Percentiles rank a stretch among this genome's conserved stretches.
These are phyloP conservation scores for Chymomyza costata DNA, from an alignment of 1,140 invertebrate genomes.

Conservation along the genomic window DNA sequence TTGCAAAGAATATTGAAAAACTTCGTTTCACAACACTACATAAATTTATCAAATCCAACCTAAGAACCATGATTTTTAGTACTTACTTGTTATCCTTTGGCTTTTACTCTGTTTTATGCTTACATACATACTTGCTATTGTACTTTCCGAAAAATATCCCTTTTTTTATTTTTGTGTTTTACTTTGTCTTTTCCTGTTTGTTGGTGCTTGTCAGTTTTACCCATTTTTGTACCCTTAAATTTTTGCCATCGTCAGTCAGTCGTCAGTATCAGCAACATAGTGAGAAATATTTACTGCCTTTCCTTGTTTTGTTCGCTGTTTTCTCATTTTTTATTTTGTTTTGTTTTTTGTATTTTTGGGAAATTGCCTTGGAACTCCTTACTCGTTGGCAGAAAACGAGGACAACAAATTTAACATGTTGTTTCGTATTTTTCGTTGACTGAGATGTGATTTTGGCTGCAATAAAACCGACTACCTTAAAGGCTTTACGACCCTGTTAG, in stretches of 20 bases:
- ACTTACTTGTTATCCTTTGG: no score
- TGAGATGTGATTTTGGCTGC: conserved; percentile 60
- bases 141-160: no score
- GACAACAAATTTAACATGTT: conserved; percentile 63
- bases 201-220: no score
- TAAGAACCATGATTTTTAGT: no score
- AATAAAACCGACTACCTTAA: conserved; percentile 70
- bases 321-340: neutral
- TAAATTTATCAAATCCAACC: no score
- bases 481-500: conserved; percentile 52
- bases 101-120: no score
- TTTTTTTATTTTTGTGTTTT: no score
- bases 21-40: no score
- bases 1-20: no score
- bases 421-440: conserved; percentile 39
- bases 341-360: conserved; percentile 23
- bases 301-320: conserved; percentile 13
- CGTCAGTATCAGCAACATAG: conserved; percentile 42
- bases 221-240: no score
- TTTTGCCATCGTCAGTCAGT: conserved; percentile 42
- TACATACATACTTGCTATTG: no score
- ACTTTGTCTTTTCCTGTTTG: no score
- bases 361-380: conserved; percentile 41
- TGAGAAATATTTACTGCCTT: conserved; percentile 59
- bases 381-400: conserved; percentile 10